Evolutionary conservation across 2,797 vertebrate genomes (phyloP), one percentile per base, ranked within the genome.

Genomic region (Loriculus beryllinus): DNA sequence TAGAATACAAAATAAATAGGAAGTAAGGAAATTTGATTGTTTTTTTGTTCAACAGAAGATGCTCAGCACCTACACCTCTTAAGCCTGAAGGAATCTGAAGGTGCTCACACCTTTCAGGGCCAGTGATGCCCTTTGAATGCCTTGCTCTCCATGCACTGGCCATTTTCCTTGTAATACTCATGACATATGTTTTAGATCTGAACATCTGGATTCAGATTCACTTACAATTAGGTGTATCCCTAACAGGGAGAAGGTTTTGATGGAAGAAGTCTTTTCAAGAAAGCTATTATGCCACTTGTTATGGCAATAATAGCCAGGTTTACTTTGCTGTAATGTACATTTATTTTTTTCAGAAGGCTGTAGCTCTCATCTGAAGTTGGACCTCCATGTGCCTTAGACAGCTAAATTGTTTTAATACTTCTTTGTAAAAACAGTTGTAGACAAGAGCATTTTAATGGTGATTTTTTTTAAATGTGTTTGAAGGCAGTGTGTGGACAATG

Each of bases 151-250:
- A n/a, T 6, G 12, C 40, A 62, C 12, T n/a, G 35, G 59, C 59
- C 35, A 7, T 62, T 86, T 90, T 65, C 10, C 49, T 70, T 1
- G 0, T 59, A 29, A 60, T 48, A 7, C 16, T 63, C 2, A 0
- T 75, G 48, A 14, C 45, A 52, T 39, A 14, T 5, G 0, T 93
- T 93, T 93, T 56, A 28, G 28, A 42, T 80, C 88, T 79, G 57
- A 77, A 91, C 89, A 95, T 91, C 86, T 89, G 87, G 86, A 71
- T 95, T 92, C 57, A 83, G 69, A 92, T 56, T 83, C 49, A 48
- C 64, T 62, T 81, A 8, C 29, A 70, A 93, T 81, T 82, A 82
- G 67, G 33, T 74, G 40, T 88, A 78, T 89, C 39, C 60, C 85
- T 86, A 87, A 35, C 0, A 0, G 79, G 47, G 42, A 83, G 60